phyloP scores from a whole-genome alignment of 2,888 invertebrate genomes.

The Silvanus unidentatus region DNA sequence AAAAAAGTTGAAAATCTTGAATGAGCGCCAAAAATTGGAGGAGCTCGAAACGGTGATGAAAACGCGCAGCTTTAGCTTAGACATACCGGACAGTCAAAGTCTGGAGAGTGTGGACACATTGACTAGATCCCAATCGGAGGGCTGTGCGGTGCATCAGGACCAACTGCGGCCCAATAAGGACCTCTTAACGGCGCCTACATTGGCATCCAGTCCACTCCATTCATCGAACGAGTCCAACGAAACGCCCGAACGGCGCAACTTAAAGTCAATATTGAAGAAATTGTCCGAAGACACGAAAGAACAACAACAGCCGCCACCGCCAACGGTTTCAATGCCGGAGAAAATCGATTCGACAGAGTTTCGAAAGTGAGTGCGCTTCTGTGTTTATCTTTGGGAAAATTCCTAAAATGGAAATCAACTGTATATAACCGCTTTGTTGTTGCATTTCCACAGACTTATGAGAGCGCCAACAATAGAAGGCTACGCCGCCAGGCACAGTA shows the following conservation, averaged over 20 bases:
- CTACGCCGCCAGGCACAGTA: slow-evolving; percentile 81
- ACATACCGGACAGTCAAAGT: slow-evolving; percentile 52
- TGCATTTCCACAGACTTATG: slow-evolving; percentile 50
- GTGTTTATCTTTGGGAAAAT: neutral
- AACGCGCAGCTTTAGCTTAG: slow-evolving; percentile 74
- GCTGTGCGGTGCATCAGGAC: slow-evolving; percentile 63
- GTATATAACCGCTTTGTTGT: neutral
- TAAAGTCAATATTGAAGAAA: slow-evolving; percentile 82
- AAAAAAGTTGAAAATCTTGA: slow-evolving; percentile 80
- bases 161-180: slow-evolving; percentile 27
- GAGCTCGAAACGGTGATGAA: slow-evolving; percentile 73
- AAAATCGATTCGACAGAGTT: slow-evolving; percentile 53
- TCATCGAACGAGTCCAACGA: slow-evolving; percentile 70
- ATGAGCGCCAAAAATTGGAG: slow-evolving; percentile 79
- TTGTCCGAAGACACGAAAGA: slow-evolving; percentile 59
- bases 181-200: slow-evolving; percentile 27
- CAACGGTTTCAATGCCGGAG: slow-evolving; percentile 29
- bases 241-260: slow-evolving; percentile 71
- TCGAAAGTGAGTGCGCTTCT: slow-evolving; percentile 42
- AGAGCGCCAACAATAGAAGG: slow-evolving; percentile 82
- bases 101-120: slow-evolving; percentile 48
- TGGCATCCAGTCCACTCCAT: slow-evolving; percentile 39
- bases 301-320: slow-evolving; percentile 12
- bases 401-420: neutral
- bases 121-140: slow-evolving; percentile 75